Evolutionary conservation across 2,888 invertebrate species (phyloP).

Genomic region (Vannuccia rotundouncinata): DNA sequence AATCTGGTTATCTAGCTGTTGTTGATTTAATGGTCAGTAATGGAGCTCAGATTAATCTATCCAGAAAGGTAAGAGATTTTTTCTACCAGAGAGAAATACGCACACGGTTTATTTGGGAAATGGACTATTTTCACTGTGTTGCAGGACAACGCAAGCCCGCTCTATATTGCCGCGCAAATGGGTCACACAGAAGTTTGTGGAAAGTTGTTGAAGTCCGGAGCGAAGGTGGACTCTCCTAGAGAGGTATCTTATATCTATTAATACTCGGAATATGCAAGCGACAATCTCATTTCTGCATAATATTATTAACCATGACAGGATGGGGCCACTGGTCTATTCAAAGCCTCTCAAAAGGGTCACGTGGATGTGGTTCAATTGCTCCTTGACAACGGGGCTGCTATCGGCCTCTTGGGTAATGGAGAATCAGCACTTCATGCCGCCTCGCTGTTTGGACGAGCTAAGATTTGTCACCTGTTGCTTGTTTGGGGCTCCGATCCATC

Average conservation of each 20-base stretch:
- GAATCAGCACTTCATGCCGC: conserved; percentile 85
- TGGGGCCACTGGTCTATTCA: conserved; percentile 75
- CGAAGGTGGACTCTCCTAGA: conserved; percentile 29
- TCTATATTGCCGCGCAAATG: conserved; percentile 37
- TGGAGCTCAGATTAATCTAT: conserved; percentile 14
- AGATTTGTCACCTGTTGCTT: conserved; percentile 64
- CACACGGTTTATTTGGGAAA: background rate
- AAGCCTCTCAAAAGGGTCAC: conserved; percentile 89
- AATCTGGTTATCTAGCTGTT: conserved; percentile 13
- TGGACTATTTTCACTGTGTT: too few relatives aligned
- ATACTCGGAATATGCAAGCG: background rate
- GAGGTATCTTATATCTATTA: conserved; percentile 28
- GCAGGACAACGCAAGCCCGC: conserved; percentile 16
- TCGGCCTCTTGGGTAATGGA: conserved; percentile 63
- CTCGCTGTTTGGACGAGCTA: conserved; percentile 67
- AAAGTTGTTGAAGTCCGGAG: conserved; percentile 28
- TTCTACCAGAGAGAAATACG: background rate
- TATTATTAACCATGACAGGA: conserved; percentile 53
- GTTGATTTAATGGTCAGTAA: background rate
- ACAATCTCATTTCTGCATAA: background rate
- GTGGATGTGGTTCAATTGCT: conserved; percentile 72
- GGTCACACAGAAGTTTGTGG: conserved; percentile 25
- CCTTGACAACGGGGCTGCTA: conserved; percentile 59
- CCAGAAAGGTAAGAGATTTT: conserved; percentile 25
- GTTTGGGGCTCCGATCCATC: conserved; percentile 68